phyloP scores from a whole-genome alignment of 2,797 vertebrate genomes.

The Leucoraja ocellata region DNA sequence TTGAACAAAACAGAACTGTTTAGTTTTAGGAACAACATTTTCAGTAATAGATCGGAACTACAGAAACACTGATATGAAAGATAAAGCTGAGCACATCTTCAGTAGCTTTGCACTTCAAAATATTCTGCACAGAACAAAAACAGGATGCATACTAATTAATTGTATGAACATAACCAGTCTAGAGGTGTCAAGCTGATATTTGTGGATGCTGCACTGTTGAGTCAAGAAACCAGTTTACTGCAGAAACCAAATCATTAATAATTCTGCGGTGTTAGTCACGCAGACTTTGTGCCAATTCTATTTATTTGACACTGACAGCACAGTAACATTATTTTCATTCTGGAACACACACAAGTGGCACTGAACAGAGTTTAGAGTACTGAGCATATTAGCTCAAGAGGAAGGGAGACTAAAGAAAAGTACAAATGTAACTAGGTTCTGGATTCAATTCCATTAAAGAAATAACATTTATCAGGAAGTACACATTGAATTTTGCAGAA shows the following conservation, averaged over 20 bases:
- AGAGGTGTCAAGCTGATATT: too few relatives aligned
- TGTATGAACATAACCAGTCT: not conserved
- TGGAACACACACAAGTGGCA: constrained; percentile 2
- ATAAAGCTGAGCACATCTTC: not conserved
- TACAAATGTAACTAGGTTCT: not conserved
- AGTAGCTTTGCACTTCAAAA: not conserved
- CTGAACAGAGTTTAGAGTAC: not conserved
- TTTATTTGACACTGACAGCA: not conserved
- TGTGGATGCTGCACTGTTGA: not conserved
- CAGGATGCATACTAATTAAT: not conserved
- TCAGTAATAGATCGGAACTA: not conserved
- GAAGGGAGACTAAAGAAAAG: not conserved
- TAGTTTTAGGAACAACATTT: not conserved
- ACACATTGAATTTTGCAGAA: not conserved
- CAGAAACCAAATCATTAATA: not conserved
- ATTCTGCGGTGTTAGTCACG: not conserved
- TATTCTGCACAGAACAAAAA: too few relatives aligned
- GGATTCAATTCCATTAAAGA: not conserved
- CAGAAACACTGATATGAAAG: too few relatives aligned
- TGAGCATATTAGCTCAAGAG: not conserved
- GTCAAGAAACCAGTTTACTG: not conserved
- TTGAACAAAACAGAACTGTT: not conserved
- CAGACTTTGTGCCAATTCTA: not conserved
- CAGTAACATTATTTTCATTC: not conserved
- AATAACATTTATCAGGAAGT: not conserved